A percentile compares a stretch with the other conserved stretches of the same genome.
These are phyloP conservation scores for Trachymyrmex cornetzi DNA, from an alignment of 1,140 invertebrate genomes.

Conservation along the genomic window DNA sequence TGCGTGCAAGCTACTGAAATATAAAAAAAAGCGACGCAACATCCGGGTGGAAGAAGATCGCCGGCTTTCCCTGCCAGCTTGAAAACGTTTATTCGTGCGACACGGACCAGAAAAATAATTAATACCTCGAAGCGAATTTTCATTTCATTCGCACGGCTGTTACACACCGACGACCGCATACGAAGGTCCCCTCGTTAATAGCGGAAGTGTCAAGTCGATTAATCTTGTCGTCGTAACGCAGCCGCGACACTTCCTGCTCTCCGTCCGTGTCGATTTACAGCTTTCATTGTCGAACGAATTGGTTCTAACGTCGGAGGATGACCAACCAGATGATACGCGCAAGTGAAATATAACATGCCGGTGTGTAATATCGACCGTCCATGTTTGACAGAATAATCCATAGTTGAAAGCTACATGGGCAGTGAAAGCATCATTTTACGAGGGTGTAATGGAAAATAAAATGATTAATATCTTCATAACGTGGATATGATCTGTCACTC, in stretches of 20 bases:
- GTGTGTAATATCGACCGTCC: neutral
- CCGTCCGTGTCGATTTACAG: constrained; percentile 53
- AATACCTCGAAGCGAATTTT: constrained; percentile 46
- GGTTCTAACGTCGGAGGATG: constrained; percentile 52
- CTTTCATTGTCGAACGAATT: constrained; percentile 58
- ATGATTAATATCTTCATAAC: neutral
- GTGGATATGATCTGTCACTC: neutral
- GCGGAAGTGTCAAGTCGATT: constrained; percentile 65
- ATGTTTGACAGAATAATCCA: constrained; percentile 27
- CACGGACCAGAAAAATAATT: constrained; percentile 45
- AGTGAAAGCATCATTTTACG: constrained; percentile 5
- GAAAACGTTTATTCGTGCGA: neutral
- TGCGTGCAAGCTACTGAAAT: neutral
- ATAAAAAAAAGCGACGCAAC: constrained; percentile 40
- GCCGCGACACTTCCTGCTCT: constrained; percentile 50
- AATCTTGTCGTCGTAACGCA: constrained; percentile 56
- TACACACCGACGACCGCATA: constrained; percentile 45
- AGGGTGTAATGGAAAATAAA: constrained; percentile 1
- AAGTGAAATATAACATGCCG: constrained; percentile 36
- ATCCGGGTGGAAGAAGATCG: neutral
- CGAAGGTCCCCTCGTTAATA: constrained; percentile 63
- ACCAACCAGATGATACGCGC: constrained; percentile 19
- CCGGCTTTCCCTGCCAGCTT: constrained; percentile 15
- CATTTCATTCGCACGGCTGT: constrained; percentile 63
- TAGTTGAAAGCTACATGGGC: neutral